Evolutionary conservation across 2,888 invertebrate species (phyloP).

Genomic region (Blomia tropicalis): DNA sequence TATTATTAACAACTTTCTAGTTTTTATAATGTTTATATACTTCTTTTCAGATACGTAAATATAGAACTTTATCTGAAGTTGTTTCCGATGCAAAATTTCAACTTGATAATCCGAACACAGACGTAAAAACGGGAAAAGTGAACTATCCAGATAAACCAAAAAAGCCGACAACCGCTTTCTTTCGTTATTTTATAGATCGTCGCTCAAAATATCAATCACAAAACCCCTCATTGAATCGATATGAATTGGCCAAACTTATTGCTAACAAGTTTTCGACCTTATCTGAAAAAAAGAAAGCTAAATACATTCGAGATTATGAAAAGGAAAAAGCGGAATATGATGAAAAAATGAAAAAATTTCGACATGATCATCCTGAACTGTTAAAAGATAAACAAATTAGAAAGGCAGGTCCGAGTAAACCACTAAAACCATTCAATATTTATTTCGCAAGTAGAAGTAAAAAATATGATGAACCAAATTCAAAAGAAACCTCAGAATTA

Average conservation of each 20-base stretch:
- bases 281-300: slow-evolving; percentile 37
- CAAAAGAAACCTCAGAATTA: slow-evolving; percentile 34
- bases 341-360: slow-evolving; percentile 39
- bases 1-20: too few relatives aligned
- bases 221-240: slow-evolving; percentile 41
- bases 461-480: slow-evolving; percentile 24
- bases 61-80: slow-evolving; percentile 40
- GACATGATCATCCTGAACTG: slow-evolving; percentile 39
- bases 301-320: slow-evolving; percentile 39
- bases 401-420: slow-evolving; percentile 37
- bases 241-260: slow-evolving; percentile 40
- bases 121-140: slow-evolving; percentile 33
- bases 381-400: slow-evolving; percentile 25
- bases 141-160: slow-evolving; percentile 43
- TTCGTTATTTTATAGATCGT: slow-evolving; percentile 41
- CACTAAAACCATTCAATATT: slow-evolving; percentile 38
- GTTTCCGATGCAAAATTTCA: slow-evolving; percentile 40
- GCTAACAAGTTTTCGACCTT: slow-evolving; percentile 40
- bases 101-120: slow-evolving; percentile 39
- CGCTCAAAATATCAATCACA: slow-evolving; percentile 39
- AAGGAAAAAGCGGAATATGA: slow-evolving; percentile 39
- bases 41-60: slow-evolving; percentile 37
- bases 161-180: slow-evolving; percentile 41
- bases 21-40: background rate
- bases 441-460: slow-evolving; percentile 25